Base-by-base conservation (phyloP, 2,113 vertebrate species). In the Austrofundulus limnaeus region DNA sequence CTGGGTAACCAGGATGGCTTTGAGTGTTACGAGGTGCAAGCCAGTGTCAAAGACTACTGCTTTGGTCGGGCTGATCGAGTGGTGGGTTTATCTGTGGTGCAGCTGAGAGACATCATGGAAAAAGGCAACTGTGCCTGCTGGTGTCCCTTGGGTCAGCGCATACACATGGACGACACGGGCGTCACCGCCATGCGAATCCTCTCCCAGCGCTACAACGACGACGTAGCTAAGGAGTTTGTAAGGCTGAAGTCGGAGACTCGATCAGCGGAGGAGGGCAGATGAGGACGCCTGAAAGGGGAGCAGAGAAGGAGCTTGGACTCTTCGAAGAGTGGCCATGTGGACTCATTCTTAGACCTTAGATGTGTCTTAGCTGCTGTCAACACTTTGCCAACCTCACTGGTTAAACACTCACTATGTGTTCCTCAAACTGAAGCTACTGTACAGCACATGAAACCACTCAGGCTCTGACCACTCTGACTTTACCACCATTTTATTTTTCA, bases 31-130 rank as follows among this genome's bases (percentile, higher is more conserved):
- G 97, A 99, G 90, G 92, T 99, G 66, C 97, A 99, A 85, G 91
- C 95, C 55, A 97, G 96, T 1, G 90, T 99, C 87, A 99, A 99
- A 78, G 97, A 99, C 82, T 99, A 99, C 92, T 99, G 97, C 82
- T 99, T 99, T 59, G 97, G 96, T 51, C 95, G 97, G 0, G 95
- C 96, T 3, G 97, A 99, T 88, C 93, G 92, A 0, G 92, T 99
- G 37, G 90, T 98, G 66, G 96, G 96, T 42, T 75, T 98, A 42
- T 91, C 94, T 0, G 94, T 99, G 69, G 86, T 99, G 60, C 96
- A 98, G 83, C 83, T 99, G 50, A 90, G 93, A 52, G 97, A 98
- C 68, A 89, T 98, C 54, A 91, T 86, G 17, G 94, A 94, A 75
- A 94, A 90, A 78, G 96, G 94, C 61, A 96, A 93, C 92, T 96